Evolutionary conservation across 2,113 vertebrate genomes (phyloP), one percentile per base, ranked within the genome.

Genomic region (Entosphenus tridentatus): DNA sequence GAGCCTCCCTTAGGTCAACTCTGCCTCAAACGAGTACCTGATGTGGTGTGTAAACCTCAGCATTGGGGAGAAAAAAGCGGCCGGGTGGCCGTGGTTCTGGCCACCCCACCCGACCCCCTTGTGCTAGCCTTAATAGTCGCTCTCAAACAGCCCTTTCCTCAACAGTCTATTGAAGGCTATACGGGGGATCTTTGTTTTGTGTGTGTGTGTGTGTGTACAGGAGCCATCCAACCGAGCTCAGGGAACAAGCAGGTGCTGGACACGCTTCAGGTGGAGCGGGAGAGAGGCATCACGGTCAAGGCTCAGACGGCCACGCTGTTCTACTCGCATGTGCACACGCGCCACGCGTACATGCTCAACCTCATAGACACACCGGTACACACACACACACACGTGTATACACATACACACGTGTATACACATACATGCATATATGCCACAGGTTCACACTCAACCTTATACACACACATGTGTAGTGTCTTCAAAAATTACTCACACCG

Each of bases 241-340:
- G 78, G 68, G 72, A 98, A 98, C 76, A 92, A 87, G 68, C 93
- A 98, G 78, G 93, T 98, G 71, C 77, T 98, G 77, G 92, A 98
- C 81, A 97, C 92, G 72, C 80, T 98, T 13, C 93, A 95, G 77
- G 93, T 98, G 77, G 93, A 98, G 74, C 80, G 89, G 13, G 93
- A 98, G 79, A 80, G 93, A 76, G 93, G 93, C 62, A 98, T 97
- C 75, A 98, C 93, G 0, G 92, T 98, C 68, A 98, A 98, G 78
- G 93, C 93, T 55, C 93, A 97, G 65, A 93, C 93, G n/a, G 93
- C 92, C 1, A 88, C 92, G n/a, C 78, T 97, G 3, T 84, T 97
- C 70, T 88, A 95, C 74, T 80, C 2, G 71, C 77, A 80, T 12
- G 55, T 82, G 72, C 87, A 86, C 71, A 78, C 81, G 71, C 39